Base-by-base conservation (phyloP, 2,888 invertebrate species). In the Eristalinus aeneus region DNA sequence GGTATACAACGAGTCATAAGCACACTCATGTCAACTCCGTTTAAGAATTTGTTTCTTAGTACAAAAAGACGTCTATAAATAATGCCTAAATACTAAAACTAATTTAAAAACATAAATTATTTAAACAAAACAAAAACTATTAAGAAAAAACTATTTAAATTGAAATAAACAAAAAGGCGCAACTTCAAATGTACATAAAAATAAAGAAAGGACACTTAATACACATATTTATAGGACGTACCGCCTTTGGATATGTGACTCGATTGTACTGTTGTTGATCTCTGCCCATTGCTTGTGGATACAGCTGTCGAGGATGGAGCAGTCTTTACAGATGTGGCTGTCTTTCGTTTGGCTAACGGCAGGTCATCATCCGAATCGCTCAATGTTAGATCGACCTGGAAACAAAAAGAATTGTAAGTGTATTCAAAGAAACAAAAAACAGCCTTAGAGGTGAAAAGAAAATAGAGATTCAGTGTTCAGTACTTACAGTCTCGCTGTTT, bases 341-440 rank as follows among this genome's bases (percentile, higher is more conserved):
- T 90, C 80, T 94, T 94, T 89, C 95, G 93, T 91, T 95, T 95
- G 22, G 92, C 92, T 87, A 95, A 93, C 12, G 95, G 95, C 90
- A 95, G 92, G 89, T 96, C 95, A 89, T 96, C 94, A 84, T 96
- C 96, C 0, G 96, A 96, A 92, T 96, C 96, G 0, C 96, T 96
- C n/a, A 94, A 88, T 0, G 96, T 96, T 87, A 96, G 93, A 92
- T 96, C 96, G 22, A 96, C 96, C 92, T 93, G 34, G 20, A 87
- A 77, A 9, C 9, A n/a, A 12, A 39, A 5, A 39, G n/a, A n/a
- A n/a, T n/a, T n/a, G n/a, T n/a, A n/a, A n/a, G n/a, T n/a, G n/a
- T n/a, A n/a, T n/a, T n/a, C n/a, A n/a, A n/a, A n/a, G 1, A 39
- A 4, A 6, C n/a, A 46, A 46, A 8, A 16, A 46, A 16, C 6